phyloP scores from a whole-genome alignment of 2,888 invertebrate genomes.

The Ormyrus rosae region DNA sequence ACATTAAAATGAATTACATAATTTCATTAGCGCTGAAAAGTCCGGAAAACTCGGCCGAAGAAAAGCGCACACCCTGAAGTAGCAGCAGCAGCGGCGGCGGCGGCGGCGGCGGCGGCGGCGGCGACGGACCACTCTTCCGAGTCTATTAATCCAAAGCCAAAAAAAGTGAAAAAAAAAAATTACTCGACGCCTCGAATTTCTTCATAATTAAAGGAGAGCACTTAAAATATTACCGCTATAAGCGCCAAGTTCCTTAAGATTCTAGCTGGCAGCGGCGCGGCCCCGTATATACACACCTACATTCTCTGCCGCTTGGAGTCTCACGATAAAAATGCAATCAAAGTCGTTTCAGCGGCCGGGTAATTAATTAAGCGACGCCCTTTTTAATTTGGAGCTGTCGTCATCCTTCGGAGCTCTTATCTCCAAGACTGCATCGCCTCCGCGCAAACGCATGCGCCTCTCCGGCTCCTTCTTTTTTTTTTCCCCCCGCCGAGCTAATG shows the following conservation, averaged over 20 bases:
- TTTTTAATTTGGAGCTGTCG: constrained; percentile 56
- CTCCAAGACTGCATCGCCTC: constrained; percentile 28
- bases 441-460: constrained; percentile 40
- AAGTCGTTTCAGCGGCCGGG: constrained; percentile 45
- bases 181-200: background rate
- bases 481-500: constrained; percentile 61
- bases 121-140: no score
- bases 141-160: background rate
- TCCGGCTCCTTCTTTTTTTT: constrained; percentile 11
- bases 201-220: background rate
- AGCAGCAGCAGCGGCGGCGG: no score
- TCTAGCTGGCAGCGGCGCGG: constrained; percentile 1
- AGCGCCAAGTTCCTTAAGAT: constrained; percentile 19
- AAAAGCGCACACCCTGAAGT: no score
- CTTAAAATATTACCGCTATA: background rate
- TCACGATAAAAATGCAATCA: constrained; percentile 56
- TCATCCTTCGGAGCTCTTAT: constrained; percentile 45
- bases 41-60: no score
- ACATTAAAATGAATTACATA: no score
- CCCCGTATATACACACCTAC: background rate
- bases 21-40: no score
- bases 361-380: constrained; percentile 55
- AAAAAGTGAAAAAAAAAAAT: background rate
- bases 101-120: no score
- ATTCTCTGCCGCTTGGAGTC: constrained; percentile 6